These are phyloP conservation scores for Trachelus stipa DNA, from an alignment of 2,888 invertebrate genomes.

Conservation along the genomic window DNA sequence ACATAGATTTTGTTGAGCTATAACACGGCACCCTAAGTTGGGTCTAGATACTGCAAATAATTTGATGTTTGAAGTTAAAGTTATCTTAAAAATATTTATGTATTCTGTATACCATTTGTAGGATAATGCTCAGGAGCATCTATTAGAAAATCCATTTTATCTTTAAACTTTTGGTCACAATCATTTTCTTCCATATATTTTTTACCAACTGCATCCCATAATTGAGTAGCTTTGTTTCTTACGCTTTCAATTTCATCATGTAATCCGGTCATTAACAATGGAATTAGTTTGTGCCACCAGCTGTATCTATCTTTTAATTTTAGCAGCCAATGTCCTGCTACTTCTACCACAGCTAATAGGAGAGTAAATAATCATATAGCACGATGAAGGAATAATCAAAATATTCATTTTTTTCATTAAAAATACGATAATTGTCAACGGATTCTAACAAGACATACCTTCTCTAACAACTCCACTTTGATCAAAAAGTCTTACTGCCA, in stretches of 20 bases:
- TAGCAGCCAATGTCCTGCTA: conserved; percentile 83
- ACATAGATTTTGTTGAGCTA: conserved; percentile 81
- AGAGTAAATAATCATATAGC: conserved; percentile 7
- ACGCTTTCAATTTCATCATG: conserved; percentile 85
- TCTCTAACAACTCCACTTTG: conserved; percentile 80
- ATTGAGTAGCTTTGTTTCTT: conserved; percentile 71
- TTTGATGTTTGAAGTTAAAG: conserved; percentile 5
- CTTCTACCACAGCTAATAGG: conserved; percentile 75
- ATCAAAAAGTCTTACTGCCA: conserved; percentile 91
- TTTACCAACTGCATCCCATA: conserved; percentile 81
- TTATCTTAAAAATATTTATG: conserved; percentile 14
- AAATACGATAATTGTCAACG: not conserved
- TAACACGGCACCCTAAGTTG: conserved; percentile 84
- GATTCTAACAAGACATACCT: conserved; percentile 38
- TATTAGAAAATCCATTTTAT: conserved; percentile 81
- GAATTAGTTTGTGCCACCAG: conserved; percentile 87
- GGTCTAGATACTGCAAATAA: conserved; percentile 76
- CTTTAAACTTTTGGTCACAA: conserved; percentile 78
- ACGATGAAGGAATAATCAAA: not conserved
- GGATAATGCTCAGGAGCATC: conserved; percentile 80
- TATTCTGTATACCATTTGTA: conserved; percentile 66
- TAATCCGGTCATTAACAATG: conserved; percentile 84
- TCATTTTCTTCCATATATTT: conserved; percentile 90
- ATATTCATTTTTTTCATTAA: not conserved
- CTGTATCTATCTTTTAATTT: conserved; percentile 88